Conservation (phyloP, 2,113 vertebrate species). For the Zosterops borbonicus region DNA sequence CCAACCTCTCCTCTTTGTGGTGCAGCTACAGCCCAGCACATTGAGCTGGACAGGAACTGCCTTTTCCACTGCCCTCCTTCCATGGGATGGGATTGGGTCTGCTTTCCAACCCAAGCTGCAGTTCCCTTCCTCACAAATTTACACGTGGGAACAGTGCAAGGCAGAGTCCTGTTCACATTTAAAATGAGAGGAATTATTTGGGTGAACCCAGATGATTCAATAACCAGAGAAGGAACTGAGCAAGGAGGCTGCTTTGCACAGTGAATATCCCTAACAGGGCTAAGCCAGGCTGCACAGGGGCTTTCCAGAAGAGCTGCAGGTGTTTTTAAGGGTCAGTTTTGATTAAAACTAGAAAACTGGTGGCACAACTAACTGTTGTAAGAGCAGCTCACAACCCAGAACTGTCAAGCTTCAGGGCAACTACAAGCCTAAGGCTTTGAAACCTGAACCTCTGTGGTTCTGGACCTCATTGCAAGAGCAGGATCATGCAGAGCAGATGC, state of each 20-base stretch:
- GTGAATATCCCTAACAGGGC: background rate
- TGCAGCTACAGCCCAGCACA: background rate
- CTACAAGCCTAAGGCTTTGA: background rate
- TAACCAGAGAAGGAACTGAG: background rate
- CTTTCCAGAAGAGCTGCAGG: background rate
- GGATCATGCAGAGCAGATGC: rapidly evolving
- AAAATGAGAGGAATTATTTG: background rate
- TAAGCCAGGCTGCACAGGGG: background rate
- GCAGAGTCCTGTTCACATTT: background rate
- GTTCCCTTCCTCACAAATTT: background rate
- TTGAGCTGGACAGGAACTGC: background rate
- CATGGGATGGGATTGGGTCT: rapidly evolving
- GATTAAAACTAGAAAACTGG: background rate
- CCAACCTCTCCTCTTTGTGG: background rate
- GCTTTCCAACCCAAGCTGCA: background rate
- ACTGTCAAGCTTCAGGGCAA: background rate
- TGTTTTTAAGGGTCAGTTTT: background rate
- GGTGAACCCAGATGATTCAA: background rate
- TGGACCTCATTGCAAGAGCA: background rate
- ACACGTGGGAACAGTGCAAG: background rate
- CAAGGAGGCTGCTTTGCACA: background rate
- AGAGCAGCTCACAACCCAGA: background rate
- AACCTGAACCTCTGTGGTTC: background rate
- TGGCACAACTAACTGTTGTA: background rate
- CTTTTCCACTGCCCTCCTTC: background rate